Percentiles rank a stretch among this genome's conserved stretches.
Conservation (phyloP, 2,888 invertebrate genomes). For the Hirtodrosophila confusa region DNA sequence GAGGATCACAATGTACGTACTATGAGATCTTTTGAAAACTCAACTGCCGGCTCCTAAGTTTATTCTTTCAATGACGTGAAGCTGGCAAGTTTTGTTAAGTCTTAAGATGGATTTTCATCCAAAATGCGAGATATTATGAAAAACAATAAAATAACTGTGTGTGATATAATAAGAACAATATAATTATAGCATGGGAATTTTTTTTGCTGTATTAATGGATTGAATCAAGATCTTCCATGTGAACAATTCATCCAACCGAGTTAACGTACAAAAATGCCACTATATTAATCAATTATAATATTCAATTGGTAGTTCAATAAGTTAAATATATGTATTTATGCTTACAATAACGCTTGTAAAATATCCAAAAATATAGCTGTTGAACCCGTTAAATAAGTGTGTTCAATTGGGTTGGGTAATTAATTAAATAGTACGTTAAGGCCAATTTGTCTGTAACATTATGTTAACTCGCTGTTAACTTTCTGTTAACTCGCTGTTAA, state of each 20-base stretch:
- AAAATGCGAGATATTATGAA: slow-evolving; percentile 38
- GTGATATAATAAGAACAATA: slow-evolving; percentile 72
- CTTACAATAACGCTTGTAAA: slow-evolving; percentile 66
- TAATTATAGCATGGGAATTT: slow-evolving; percentile 36
- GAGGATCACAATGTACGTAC: slow-evolving; percentile 28
- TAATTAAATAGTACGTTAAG: too few relatives aligned
- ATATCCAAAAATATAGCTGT: slow-evolving; percentile 40
- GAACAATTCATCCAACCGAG: slow-evolving; percentile 50
- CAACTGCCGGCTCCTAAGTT: slow-evolving; percentile 22
- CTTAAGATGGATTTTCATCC: slow-evolving; percentile 24
- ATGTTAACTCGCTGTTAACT: too few relatives aligned
- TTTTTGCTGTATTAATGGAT: slow-evolving; percentile 18
- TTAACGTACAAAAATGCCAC: slow-evolving; percentile 68
- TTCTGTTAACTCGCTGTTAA: too few relatives aligned
- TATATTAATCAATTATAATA: slow-evolving; percentile 23
- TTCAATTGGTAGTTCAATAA: slow-evolving; percentile 30
- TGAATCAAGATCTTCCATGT: slow-evolving; percentile 23
- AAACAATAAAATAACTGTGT: slow-evolving; percentile 33
- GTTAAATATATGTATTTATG: slow-evolving; percentile 57
- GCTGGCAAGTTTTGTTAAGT: slow-evolving; percentile 21
- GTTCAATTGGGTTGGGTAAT: background rate
- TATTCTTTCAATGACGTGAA: slow-evolving; percentile 3
- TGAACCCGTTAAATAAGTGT: slow-evolving; percentile 9
- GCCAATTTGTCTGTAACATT: too few relatives aligned
- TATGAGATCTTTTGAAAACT: slow-evolving; percentile 19